Conservation (phyloP, 2,113 vertebrate genomes). For the Campylomormyrus numenius region DNA sequence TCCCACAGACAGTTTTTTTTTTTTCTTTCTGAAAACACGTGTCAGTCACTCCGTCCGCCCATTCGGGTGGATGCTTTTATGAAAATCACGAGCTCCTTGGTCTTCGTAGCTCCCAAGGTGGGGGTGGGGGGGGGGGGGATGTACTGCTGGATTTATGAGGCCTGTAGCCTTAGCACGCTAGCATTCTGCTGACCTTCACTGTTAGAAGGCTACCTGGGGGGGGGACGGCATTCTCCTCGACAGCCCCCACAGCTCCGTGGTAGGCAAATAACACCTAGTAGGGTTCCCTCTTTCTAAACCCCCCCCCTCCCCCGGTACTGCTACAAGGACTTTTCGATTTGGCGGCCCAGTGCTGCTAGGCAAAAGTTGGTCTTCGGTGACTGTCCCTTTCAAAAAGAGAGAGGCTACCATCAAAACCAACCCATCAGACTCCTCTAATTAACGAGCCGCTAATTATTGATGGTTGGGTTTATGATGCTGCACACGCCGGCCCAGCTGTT, state of each 20-base stretch:
- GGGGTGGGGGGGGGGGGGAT: background rate
- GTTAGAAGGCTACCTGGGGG: slow-evolving; percentile 68
- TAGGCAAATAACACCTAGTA: slow-evolving; percentile 55
- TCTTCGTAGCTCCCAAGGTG: background rate
- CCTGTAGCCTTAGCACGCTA: background rate
- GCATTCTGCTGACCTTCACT: slow-evolving; percentile 28
- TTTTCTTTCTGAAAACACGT: background rate
- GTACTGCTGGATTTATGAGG: slow-evolving; percentile 10
- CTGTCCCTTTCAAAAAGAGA: background rate
- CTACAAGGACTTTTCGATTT: background rate
- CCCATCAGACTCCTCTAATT: background rate
- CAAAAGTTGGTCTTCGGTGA: background rate
- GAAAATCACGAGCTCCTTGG: background rate
- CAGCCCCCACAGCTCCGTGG: slow-evolving; percentile 63
- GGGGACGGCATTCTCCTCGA: slow-evolving; percentile 60
- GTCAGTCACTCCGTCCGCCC: background rate
- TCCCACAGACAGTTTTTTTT: background rate
- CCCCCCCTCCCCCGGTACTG: background rate
- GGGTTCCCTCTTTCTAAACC: background rate
- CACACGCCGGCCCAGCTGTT: background rate
- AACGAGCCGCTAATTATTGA: background rate
- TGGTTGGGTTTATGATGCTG: background rate
- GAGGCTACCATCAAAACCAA: background rate
- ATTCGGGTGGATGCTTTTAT: background rate
- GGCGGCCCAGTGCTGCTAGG: background rate